phyloP scores from a whole-genome alignment of 1,140 invertebrate genomes.

The Pollicipes pollicipes region DNA sequence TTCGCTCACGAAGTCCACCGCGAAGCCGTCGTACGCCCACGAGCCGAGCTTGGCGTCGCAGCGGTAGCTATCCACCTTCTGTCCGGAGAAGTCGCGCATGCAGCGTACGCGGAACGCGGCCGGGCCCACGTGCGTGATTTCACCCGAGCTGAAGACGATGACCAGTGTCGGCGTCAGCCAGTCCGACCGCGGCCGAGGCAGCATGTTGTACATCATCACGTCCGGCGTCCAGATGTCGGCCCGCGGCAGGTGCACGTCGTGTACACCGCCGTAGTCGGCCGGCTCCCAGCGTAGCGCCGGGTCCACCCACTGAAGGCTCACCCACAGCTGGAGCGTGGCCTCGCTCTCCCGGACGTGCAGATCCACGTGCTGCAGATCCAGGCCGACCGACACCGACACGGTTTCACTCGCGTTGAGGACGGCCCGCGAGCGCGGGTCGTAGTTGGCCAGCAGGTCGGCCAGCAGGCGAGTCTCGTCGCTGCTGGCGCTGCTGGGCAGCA shows the following conservation, averaged over 20 bases:
- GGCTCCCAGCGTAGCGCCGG: conserved; percentile 92
- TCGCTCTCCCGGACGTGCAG: neutral
- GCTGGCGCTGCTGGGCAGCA: neutral
- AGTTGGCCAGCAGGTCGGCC: neutral
- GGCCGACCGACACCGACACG: neutral
- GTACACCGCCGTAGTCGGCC: conserved; percentile 79
- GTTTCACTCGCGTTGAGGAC: neutral
- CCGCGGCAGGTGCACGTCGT: conserved; percentile 80
- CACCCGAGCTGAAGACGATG: neutral
- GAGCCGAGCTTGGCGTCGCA: neutral
- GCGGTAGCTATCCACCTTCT: neutral
- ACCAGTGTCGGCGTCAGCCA: neutral
- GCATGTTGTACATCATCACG: conserved; percentile 90
- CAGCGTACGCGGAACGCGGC: neutral
- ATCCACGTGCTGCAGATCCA: neutral
- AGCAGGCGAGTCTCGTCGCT: neutral
- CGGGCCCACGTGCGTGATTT: neutral
- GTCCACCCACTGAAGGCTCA: conserved; percentile 83
- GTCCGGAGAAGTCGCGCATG: neutral
- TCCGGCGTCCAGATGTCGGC: conserved; percentile 95
- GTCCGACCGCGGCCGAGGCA: neutral
- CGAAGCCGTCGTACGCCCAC: neutral
- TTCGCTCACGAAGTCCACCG: neutral
- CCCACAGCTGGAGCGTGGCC: neutral
- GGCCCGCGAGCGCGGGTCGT: neutral